These are phyloP conservation scores for Leptodactylus fuscus DNA, from an alignment of 2,113 vertebrate genomes.

Conservation along the genomic window DNA sequence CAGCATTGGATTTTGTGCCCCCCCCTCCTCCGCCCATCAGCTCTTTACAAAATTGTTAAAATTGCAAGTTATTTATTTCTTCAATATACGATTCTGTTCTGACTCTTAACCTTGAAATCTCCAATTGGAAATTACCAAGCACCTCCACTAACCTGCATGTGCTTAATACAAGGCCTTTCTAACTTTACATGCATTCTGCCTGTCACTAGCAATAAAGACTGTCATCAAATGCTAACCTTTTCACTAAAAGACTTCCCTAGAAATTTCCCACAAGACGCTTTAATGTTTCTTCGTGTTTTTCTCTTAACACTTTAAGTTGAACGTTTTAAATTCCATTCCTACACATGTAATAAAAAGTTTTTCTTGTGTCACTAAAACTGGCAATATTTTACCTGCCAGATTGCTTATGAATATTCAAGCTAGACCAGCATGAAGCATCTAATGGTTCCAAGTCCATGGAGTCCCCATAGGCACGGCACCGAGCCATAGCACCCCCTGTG, in stretches of 20 bases:
- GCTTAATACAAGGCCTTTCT: constrained; percentile 13
- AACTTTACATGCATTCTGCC: constrained; percentile 26
- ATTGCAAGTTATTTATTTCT: constrained; percentile 20
- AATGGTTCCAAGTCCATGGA: not conserved
- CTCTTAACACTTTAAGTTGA: not conserved
- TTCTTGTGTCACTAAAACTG: not conserved
- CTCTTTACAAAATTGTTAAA: not conserved
- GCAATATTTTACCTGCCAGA: not conserved
- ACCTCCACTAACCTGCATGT: constrained; percentile 16
- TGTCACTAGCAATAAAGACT: constrained; percentile 27
- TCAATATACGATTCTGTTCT: constrained; percentile 7
- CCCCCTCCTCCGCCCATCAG: not conserved
- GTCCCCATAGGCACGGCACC: not conserved
- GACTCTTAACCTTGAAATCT: constrained; percentile 18
- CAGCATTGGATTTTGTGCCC: no score
- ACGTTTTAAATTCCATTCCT: not conserved
- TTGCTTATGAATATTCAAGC: not conserved
- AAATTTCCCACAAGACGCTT: not conserved
- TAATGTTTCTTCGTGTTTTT: not conserved
- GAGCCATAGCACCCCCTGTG: no score
- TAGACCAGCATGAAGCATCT: not conserved
- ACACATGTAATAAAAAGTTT: not conserved
- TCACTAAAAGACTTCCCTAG: not conserved
- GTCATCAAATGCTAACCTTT: constrained; percentile 4
- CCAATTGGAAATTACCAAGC: constrained; percentile 37